A percentile compares a stretch with the other conserved stretches of the same genome.
Conservation (phyloP, 1,140 invertebrate genomes). For the Gonioctena quinquepunctata region DNA sequence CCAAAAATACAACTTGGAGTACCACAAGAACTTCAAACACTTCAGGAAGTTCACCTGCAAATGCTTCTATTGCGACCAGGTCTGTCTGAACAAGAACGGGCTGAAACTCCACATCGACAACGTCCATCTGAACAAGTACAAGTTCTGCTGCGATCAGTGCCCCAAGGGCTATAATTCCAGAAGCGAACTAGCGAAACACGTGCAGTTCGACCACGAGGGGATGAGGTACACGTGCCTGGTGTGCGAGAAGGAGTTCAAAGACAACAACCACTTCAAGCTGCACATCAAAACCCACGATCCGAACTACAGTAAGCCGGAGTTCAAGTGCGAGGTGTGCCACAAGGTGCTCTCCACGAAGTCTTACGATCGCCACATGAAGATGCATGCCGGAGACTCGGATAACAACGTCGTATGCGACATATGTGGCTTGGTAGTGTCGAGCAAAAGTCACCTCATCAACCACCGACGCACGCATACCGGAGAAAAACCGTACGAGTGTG, state of each 20-base stretch:
- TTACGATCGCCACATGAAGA: conserved; percentile 10
- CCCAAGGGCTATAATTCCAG: conserved; percentile 33
- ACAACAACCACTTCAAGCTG: not conserved
- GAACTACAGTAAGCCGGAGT: not conserved
- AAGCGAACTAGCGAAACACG: conserved; percentile 22
- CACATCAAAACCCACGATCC: conserved; percentile 24
- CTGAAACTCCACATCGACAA: conserved; percentile 18
- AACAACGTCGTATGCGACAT: conserved; percentile 14
- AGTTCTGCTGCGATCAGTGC: conserved; percentile 37
- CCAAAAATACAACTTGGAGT: conserved; percentile 55
- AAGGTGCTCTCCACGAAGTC: conserved; percentile 1
- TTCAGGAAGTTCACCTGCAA: not conserved
- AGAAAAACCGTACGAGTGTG: conserved; percentile 73
- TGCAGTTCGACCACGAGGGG: conserved; percentile 30
- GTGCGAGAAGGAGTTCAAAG: conserved; percentile 25
- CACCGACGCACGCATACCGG: conserved; percentile 89
- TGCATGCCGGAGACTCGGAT: not conserved
- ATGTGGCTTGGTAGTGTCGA: conserved; percentile 49
- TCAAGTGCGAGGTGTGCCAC: conserved; percentile 24
- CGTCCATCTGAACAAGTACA: conserved; percentile 21
- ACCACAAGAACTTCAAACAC: conserved; percentile 52
- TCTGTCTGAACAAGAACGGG: conserved; percentile 9
- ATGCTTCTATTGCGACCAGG: conserved; percentile 1
- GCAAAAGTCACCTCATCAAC: conserved; percentile 58
- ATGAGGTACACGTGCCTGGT: conserved; percentile 23